A percentile compares a stretch with the other conserved stretches of the same genome.
phyloP scores from a whole-genome alignment of 2,888 invertebrate genomes.

The Griposia aprilina region DNA sequence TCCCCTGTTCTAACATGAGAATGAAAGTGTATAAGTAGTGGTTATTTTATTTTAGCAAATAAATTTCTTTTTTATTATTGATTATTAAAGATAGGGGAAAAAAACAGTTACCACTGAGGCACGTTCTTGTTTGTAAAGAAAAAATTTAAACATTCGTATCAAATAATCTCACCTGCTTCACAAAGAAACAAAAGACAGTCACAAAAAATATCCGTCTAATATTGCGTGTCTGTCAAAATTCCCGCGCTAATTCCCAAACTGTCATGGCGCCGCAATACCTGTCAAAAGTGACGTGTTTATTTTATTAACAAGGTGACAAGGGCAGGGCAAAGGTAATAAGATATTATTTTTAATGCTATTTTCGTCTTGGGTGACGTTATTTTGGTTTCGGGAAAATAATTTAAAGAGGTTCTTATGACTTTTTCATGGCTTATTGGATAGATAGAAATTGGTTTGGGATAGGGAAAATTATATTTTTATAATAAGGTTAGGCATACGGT shows the following conservation, averaged over 20 bases:
- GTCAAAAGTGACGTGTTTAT: slow-evolving; percentile 75
- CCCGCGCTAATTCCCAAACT: slow-evolving; percentile 70
- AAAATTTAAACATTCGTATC: background rate
- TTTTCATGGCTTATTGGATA: slow-evolving; percentile 21
- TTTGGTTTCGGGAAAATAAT: slow-evolving; percentile 28
- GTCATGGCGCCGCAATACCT: slow-evolving; percentile 75
- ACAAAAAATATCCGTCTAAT: slow-evolving; percentile 40
- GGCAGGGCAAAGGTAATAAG: slow-evolving; percentile 58
- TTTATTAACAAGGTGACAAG: slow-evolving; percentile 72
- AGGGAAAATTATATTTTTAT: slow-evolving; percentile 26
- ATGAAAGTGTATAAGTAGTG: background rate
- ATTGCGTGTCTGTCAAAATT: slow-evolving; percentile 72
- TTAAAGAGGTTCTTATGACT: slow-evolving; percentile 1
- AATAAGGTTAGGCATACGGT: slow-evolving; percentile 20
- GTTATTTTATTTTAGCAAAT: no score
- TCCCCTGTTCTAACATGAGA: background rate
- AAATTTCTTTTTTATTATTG: no score
- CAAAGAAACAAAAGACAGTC: slow-evolving; percentile 11
- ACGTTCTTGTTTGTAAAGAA: background rate
- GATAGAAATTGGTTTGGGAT: slow-evolving; percentile 20
- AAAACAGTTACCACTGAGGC: no score
- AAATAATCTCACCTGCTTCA: slow-evolving; percentile 3
- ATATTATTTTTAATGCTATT: slow-evolving; percentile 50
- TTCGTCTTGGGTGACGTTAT: slow-evolving; percentile 30
- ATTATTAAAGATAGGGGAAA: no score